Base-by-base conservation (phyloP, 2,113 vertebrate genomes). In the Ancistrus triradiatus region DNA sequence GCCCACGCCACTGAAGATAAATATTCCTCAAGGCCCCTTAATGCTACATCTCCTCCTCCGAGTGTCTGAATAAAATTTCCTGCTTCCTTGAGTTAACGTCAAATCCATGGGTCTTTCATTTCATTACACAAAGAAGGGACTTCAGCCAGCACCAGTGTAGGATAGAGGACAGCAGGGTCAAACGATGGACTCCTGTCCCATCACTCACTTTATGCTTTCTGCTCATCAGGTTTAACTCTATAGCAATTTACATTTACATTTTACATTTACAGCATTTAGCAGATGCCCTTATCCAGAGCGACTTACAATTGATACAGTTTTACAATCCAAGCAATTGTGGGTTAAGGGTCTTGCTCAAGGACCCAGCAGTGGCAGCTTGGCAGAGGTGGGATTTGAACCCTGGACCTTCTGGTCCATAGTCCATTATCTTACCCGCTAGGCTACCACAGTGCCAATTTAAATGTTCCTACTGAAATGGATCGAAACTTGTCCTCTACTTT, bases 21-120 rank as follows among this genome's bases (percentile, higher is more conserved):
- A 89, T 88, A 85, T 85, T 82, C 85, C 85, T 76, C 76, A 86
- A 86, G 83, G 48, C 55, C 81, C 84, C 77, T n/a, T 82, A 85
- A 86, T 85, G 84, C 84, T 57, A 77, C 85, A 71, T 77, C 64
- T 73, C 53, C 62, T 77, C 66, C 64, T 64, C 80, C 65, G 65
- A 74, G 71, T 73, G 40, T 72, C 50, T 55, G 66, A 65, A 56
- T 27, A 19, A 85, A 83, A 86, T 87, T 83, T 85, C 84, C 82
- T 84, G 82, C 52, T 66, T 15, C 79, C 69, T 80, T 79, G 80
- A 82, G 83, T 83, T 87, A 84, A 77, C 56, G 74, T 81, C 75
- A 80, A 80, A 82, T 80, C 78, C 82, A 77, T 68, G 69, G 73
- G 72, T 75, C 74, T 75, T 83, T 87, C 78, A 84, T 82, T 83